Evolutionary conservation across 2,888 invertebrate species (phyloP).

Genomic region (Caenorhabditis afra): DNA sequence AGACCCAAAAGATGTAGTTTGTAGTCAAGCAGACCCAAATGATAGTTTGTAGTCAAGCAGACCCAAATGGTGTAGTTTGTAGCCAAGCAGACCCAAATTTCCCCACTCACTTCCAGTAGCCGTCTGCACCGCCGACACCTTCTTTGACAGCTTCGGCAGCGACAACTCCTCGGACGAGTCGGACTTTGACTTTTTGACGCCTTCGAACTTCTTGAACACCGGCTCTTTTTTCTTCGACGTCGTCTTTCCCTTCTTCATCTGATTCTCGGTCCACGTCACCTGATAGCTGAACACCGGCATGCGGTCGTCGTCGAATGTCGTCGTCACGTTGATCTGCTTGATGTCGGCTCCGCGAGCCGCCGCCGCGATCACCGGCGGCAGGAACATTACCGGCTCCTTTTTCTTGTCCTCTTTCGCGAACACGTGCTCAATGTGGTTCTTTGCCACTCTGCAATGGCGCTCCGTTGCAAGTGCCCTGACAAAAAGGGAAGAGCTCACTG

Average conservation of each 20-base stretch:
- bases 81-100: no score
- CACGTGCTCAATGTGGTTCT: no score
- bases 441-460: no score
- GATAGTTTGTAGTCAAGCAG: no score
- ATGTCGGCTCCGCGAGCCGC: neutral
- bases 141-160: neutral
- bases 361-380: neutral
- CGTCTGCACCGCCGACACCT: neutral
- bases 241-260: neutral
- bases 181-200: no score
- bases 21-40: no score
- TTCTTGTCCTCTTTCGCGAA: neutral
- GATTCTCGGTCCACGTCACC: neutral
- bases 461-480: no score
- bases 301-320: neutral
- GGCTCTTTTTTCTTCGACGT: neutral
- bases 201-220: neutral
- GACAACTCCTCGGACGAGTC: no score
- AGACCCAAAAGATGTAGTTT: no score
- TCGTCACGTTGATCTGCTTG: neutral
- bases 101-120: neutral
- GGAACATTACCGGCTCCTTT: neutral
- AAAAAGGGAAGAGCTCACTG: no score
- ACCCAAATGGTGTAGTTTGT: no score
- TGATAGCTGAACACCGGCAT: neutral